Evolutionary conservation across 2,888 invertebrate species (phyloP), one percentile per base, ranked within the genome.

Genomic region (Perdita meconis): DNA sequence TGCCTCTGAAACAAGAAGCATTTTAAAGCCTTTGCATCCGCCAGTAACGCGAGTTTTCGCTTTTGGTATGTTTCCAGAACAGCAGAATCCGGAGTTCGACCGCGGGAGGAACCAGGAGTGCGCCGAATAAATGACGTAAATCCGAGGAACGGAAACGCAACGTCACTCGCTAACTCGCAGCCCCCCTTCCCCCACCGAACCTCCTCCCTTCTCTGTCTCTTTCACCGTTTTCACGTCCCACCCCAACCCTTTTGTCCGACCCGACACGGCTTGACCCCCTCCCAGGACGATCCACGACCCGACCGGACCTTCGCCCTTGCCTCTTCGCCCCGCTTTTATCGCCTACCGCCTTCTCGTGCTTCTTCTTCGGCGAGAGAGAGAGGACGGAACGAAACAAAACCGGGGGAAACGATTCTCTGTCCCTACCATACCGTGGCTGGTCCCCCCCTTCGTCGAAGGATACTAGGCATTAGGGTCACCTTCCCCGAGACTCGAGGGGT

Each of bases 141-240:
- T 88, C 88, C 89, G 86, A 89, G 86, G 88, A 91, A 86, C 90
- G 90, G 88, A 91, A 91, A 89, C 89, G 91, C 85, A 85, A 90
- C 90, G 89, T 90, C 88, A 91, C 84, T 86, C 90, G 92, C 90
- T 90, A 90, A 90, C 87, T 91, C 87, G 88, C 89, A 85, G 82
- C 80, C 81, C 83, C 80, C 85, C 82, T 77, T 72, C 72, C 75
- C 93, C 93, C 93, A 93, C 93, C 93, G 93, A 93, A 93, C 93
- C 93, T 93, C 92, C 92, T 93, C 93, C 93, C 90, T 93, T 85
- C 82, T 93, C 93, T 86, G 77, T 87, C 93, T 93, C 93, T 93
- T 93, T 93, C 93, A 93, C 92, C 92, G 91, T 93, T 93, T 93
- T 93, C 93, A 93, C 93, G 93, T 93, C 93, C 93, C 93, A 73